These are phyloP conservation scores for Hyposoter didymator DNA, from an alignment of 2,888 invertebrate species.

Conservation along the genomic window DNA sequence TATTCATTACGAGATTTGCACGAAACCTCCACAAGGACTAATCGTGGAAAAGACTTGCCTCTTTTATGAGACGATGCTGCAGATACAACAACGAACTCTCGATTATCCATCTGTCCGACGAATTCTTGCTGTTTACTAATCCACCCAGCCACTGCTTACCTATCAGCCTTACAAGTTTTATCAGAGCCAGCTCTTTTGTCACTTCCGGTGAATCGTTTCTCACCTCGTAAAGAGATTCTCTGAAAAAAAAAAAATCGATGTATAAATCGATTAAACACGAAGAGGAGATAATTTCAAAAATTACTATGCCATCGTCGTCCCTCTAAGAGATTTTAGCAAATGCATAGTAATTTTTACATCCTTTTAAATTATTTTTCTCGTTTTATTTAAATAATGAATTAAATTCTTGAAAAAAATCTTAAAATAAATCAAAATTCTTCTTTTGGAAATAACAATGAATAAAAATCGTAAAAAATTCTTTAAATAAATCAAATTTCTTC, in stretches of 20 bases:
- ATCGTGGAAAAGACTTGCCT: conserved; percentile 75
- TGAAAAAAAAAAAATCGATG: conserved; percentile 42
- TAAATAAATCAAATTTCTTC: too few species aligned
- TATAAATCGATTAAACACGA: not conserved
- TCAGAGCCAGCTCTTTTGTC: conserved; percentile 72
- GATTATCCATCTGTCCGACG: conserved; percentile 81
- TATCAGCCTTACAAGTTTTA: conserved; percentile 74
- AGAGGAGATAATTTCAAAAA: not conserved
- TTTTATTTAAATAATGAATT: too few species aligned
- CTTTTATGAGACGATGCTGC: conserved; percentile 81
- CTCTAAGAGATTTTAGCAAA: too few species aligned
- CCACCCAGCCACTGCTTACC: conserved; percentile 85
- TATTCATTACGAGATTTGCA: conserved; percentile 8
- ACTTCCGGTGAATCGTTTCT: conserved; percentile 70
- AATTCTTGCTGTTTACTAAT: conserved; percentile 79
- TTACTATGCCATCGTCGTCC: too few species aligned
- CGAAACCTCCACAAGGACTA: not conserved
- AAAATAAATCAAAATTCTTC: too few species aligned
- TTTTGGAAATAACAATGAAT: too few species aligned
- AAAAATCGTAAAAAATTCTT: too few species aligned
- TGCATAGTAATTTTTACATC: too few species aligned
- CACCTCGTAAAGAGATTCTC: conserved; percentile 75
- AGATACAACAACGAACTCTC: conserved; percentile 85
- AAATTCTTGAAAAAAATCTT: too few species aligned
- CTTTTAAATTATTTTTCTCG: too few species aligned